Base-by-base conservation (phyloP, 1,140 invertebrate species). In the Cotesia glomerata region DNA sequence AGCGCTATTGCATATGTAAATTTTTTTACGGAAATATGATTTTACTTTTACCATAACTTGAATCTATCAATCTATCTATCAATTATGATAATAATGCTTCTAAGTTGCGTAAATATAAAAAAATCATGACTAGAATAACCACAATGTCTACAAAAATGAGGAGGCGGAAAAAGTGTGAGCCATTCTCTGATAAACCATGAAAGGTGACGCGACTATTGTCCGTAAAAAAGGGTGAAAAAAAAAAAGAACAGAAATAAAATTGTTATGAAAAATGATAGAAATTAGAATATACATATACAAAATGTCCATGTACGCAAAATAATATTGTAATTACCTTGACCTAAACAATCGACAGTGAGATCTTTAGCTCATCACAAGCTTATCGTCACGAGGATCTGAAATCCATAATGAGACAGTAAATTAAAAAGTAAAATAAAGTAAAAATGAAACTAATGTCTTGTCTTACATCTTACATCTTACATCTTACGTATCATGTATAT, bases 291-390 rank as follows among this genome's bases (percentile, higher is more conserved):
- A 26, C 8, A 32, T 61, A 61, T 26, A 26, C 26, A 26, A 1
- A 26, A 81, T 79, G 79, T 84, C 80, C 80, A 80, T 83, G 81
- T 79, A 75, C 77, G 80, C 2, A n/a, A 73, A 82, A 83, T 84
- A 79, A 80, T 79, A 78, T 73, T 77, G 74, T 74, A 79, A 76
- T 83, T 81, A 83, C 84, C 82, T 80, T 85, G 83, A 84, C 84
- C 84, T 84, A 84, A 84, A 82, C 81, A 81, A 79, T 45, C 39
- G 39, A 81, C 78, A 72, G 68, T 69, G 72, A 49, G 75, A 76
- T 81, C 79, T 80, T 45, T 39, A 9, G 26, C 67, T 54, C 56
- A 36, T 54, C 36, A 54, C 35, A 14, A 35, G 45, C 58, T 34
- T 58, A 18, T 58, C 67, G 52, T 69, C 11, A 66, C 51, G 32